Conservation (phyloP, 2,888 invertebrate species). For the Drosophila greeni region DNA sequence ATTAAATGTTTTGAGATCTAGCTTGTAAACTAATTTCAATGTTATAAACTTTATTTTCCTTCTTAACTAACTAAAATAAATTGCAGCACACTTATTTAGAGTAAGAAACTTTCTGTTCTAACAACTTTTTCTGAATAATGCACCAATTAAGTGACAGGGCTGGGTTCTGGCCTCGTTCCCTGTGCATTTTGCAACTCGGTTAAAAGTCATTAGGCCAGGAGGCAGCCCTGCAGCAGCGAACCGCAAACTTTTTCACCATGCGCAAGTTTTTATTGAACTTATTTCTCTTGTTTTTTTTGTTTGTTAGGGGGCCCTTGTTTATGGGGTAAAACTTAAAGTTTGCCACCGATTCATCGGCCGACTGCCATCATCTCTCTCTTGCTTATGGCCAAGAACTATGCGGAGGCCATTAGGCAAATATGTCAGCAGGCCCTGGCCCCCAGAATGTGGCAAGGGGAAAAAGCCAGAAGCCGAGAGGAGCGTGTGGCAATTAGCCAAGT, state of each 20-base stretch:
- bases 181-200: slow-evolving; percentile 63
- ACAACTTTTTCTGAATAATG: slow-evolving; percentile 53
- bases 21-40: too few relatives aligned
- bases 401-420: slow-evolving; percentile 72
- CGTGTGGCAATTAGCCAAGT: slow-evolving; percentile 73
- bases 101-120: slow-evolving; percentile 25
- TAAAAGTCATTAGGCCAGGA: slow-evolving; percentile 70
- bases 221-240: slow-evolving; percentile 26
- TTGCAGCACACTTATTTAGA: slow-evolving; percentile 47
- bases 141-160: slow-evolving; percentile 59
- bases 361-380: slow-evolving; percentile 24
- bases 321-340: slow-evolving; percentile 63
- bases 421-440: slow-evolving; percentile 63
- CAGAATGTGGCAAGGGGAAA: slow-evolving; percentile 24
- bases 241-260: slow-evolving; percentile 56
- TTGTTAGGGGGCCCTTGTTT: slow-evolving; percentile 50
- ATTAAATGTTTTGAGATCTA: slow-evolving; percentile 23
- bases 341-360: slow-evolving; percentile 44
- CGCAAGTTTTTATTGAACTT: slow-evolving; percentile 65
- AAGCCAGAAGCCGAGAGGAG: slow-evolving; percentile 40
- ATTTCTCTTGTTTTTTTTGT: slow-evolving; percentile 40
- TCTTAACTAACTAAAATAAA: slow-evolving; percentile 31
- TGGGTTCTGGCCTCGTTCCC: slow-evolving; percentile 15
- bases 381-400: slow-evolving; percentile 52
- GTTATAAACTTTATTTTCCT: background rate